Evolutionary conservation across 2,113 vertebrate genomes (phyloP), one percentile per base, ranked within the genome.

Genomic region (Copsychus sechellarum): DNA sequence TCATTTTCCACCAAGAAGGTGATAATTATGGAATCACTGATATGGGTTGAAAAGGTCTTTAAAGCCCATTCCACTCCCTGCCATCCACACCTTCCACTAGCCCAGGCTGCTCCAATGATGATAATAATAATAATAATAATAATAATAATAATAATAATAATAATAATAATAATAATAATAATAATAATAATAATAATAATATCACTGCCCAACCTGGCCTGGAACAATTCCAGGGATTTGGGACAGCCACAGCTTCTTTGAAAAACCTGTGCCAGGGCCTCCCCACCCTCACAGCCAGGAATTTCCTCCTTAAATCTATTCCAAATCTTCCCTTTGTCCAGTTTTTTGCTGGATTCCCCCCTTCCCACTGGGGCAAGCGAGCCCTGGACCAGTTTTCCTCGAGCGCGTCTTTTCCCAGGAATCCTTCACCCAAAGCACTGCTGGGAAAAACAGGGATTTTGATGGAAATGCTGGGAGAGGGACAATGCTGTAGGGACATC

Each of bases 401-500:
- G 2, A 53, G 70, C 33, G 4, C 56, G 50, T 56, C 61, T 18
- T 86, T 79, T 61, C 61, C 65, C 6, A 15, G 53, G 36, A 31
- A 71, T 93, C 11, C 19, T 53, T 12, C 45, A 22, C 38, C 40
- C 22, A 3, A 40, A 54, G 5, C 42, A 12, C 23, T 1, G 9
- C 72, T 29, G 78, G 67, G 54, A 23, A 70, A 85, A 78, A 33
- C 0, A 3, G 3, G 65, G 74, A 33, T 82, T 85, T 36, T 0
- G 9, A 25, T 5, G 12, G 48, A 34, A 85, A 65, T 1, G 26
- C 28, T 26, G 77, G 40, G 29, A 56, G 21, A 67, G 34, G 26
- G 36, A 2, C 1, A 9, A 12, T 0, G 9, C 81, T 21, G 81
- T 12, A 8, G 0, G 57, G 33, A 5, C 18, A 33, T 19, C 47